A percentile compares a stretch with the other conserved stretches of the same genome.
phyloP scores from a whole-genome alignment of 1,140 invertebrate genomes.

The Triops longicaudatus region DNA sequence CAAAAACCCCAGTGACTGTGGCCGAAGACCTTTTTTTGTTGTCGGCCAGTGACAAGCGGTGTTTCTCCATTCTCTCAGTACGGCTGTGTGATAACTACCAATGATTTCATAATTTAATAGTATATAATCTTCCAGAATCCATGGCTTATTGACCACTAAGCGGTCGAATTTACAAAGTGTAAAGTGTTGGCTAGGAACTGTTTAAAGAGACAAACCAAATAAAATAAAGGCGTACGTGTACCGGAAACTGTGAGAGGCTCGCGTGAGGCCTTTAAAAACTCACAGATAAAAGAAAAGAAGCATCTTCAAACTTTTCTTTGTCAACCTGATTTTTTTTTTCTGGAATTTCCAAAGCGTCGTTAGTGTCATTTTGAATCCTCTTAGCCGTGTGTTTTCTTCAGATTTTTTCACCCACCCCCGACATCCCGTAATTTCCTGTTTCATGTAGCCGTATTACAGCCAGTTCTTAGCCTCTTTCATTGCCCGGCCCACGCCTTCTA shows the following conservation, averaged over 20 bases:
- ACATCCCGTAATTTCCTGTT: neutral
- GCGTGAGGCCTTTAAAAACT: slow-evolving; percentile 12
- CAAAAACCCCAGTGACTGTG: slow-evolving; percentile 19
- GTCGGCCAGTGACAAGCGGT: slow-evolving; percentile 16
- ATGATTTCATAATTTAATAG: slow-evolving; percentile 8
- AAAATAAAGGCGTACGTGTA: neutral
- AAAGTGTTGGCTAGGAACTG: slow-evolving; percentile 3
- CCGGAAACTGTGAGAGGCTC: neutral
- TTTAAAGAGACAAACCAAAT: neutral
- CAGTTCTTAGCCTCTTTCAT: neutral
- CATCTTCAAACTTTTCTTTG: neutral
- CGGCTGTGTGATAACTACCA: slow-evolving; percentile 14
- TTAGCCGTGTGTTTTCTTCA: slow-evolving; percentile 13
- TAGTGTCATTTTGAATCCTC: neutral
- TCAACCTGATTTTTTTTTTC: neutral
- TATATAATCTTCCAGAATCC: slow-evolving; percentile 4
- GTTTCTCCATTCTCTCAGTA: neutral
- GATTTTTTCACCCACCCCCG: neutral
- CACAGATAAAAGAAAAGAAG: neutral
- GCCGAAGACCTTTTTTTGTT: slow-evolving; percentile 22
- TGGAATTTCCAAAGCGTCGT: neutral
- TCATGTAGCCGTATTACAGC: neutral
- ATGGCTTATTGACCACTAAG: neutral
- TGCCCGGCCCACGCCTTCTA: neutral
- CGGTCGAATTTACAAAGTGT: neutral